Evolutionary conservation across 2,888 invertebrate species (phyloP).

Genomic region (Ectemnius continuus): DNA sequence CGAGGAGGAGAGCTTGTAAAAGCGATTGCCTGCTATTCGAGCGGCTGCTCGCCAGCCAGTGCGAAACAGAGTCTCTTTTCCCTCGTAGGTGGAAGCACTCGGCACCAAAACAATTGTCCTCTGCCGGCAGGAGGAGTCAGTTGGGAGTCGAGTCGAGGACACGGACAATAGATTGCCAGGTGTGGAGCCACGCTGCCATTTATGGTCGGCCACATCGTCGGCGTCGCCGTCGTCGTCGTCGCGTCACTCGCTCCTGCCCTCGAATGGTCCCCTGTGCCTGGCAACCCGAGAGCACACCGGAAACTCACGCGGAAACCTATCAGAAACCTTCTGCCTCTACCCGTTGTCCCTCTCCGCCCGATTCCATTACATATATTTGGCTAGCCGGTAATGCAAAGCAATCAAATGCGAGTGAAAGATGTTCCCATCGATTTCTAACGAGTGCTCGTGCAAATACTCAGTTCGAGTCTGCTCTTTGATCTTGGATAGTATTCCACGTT

Average conservation of each 20-base stretch:
- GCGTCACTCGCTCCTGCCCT: conserved; percentile 41
- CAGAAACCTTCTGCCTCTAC: not conserved
- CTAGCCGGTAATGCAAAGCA: too few relatives aligned
- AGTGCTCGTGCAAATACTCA: too few relatives aligned
- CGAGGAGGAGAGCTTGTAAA: too few relatives aligned
- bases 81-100: conserved; percentile 46
- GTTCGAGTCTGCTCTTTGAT: too few relatives aligned
- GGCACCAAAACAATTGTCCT: conserved; percentile 49
- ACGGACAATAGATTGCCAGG: conserved; percentile 48
- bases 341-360: not conserved
- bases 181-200: conserved; percentile 49
- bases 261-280: conserved; percentile 17
- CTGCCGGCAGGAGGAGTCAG: not conserved
- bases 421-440: too few relatives aligned
- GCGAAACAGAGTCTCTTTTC: not conserved
- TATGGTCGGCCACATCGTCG: conserved; percentile 41
- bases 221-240: too few relatives aligned
- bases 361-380: too few relatives aligned
- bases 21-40: too few relatives aligned
- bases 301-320: conserved; percentile 1
- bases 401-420: too few relatives aligned
- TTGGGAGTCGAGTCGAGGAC: not conserved
- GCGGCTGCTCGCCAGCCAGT: too few relatives aligned
- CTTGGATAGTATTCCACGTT: too few relatives aligned
- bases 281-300: not conserved